phyloP scores from a whole-genome alignment of 2,113 vertebrate genomes.

The Chlamydotis undulata region DNA sequence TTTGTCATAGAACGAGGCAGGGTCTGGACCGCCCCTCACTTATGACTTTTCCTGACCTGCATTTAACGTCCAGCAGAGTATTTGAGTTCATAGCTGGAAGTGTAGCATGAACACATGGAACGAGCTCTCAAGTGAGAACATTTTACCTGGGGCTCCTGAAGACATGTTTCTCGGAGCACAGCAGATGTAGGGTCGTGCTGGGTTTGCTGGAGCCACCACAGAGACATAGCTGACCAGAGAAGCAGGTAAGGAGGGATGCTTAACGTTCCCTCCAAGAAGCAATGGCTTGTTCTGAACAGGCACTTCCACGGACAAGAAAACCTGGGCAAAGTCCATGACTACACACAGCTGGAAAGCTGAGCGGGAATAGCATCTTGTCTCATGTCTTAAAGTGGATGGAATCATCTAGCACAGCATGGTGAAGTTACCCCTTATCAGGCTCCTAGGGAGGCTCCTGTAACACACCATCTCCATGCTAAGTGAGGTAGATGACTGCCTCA shows the following conservation, averaged over 20 bases:
- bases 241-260: neutral
- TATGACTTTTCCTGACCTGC: neutral
- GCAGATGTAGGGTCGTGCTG: fast-evolving
- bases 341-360: neutral
- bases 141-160: neutral
- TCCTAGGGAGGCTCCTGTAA: neutral
- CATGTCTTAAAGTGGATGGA: neutral
- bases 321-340: neutral
- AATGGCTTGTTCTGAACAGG: neutral
- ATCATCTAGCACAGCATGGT: neutral
- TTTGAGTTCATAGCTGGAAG: neutral
- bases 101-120: neutral
- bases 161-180: neutral
- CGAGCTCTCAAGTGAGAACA: neutral
- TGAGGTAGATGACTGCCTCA: neutral
- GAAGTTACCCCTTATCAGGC: neutral
- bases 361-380: neutral
- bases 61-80: neutral
- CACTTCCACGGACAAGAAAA: neutral
- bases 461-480: neutral
- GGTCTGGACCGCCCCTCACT: neutral
- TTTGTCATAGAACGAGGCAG: neutral
- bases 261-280: neutral
- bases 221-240: neutral
- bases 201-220: neutral